Evolutionary conservation across 1,140 invertebrate species (phyloP).

Genomic region (Ganaspis sp.): DNA sequence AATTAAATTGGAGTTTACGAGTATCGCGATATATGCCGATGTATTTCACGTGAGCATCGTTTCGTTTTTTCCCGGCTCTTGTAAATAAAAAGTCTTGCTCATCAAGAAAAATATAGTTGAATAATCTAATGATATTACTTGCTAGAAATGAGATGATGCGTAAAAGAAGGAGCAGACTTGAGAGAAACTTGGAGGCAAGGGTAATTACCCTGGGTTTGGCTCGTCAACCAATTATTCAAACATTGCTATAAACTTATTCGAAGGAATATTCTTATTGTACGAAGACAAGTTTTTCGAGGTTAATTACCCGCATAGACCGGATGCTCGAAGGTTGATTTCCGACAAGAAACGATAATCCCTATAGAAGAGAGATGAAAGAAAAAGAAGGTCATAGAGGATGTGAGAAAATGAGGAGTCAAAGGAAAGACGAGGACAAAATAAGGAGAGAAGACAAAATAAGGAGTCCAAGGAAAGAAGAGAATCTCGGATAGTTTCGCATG

Average conservation of each 20-base stretch:
- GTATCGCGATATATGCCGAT: too few species aligned
- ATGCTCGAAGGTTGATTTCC: constrained; percentile 1
- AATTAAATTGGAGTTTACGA: too few species aligned
- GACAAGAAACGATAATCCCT: not conserved
- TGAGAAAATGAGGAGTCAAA: too few species aligned
- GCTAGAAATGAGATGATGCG: not conserved
- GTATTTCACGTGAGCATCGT: too few species aligned
- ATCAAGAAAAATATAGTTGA: not conserved
- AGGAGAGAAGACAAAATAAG: not conserved
- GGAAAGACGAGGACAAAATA: not conserved
- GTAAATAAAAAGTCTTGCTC: not conserved
- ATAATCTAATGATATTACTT: not conserved
- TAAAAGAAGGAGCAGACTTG: not conserved
- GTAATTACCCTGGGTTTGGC: not conserved
- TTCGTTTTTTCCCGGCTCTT: not conserved
- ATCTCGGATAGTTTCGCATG: constrained; percentile 50
- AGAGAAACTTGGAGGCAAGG: not conserved
- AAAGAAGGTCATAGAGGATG: not conserved
- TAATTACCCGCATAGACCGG: not conserved
- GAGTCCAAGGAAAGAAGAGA: constrained; percentile 10
- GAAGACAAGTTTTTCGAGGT: not conserved
- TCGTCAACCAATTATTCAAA: not conserved
- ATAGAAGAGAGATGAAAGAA: not conserved
- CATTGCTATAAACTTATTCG: constrained; percentile 3
- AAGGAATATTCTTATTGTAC: not conserved